Conservation (phyloP, 2,888 invertebrate genomes). For the Ellobium chinense region DNA sequence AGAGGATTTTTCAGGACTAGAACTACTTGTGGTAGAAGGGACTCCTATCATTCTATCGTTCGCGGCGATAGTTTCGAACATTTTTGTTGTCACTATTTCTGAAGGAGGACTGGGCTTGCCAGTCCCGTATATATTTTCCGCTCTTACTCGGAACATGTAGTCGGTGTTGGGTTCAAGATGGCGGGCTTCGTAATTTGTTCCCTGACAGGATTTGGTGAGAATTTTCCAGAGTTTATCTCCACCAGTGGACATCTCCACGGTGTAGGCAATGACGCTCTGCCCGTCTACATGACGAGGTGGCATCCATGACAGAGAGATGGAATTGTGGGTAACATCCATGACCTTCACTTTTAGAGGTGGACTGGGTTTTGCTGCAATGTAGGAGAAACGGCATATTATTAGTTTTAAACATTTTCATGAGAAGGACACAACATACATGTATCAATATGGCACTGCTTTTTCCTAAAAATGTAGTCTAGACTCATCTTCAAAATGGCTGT, state of each 20-base stretch:
- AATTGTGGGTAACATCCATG: constrained; percentile 67
- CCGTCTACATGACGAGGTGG: constrained; percentile 68
- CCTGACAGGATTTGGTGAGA: constrained; percentile 68
- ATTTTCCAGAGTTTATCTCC: constrained; percentile 60
- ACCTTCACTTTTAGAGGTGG: constrained; percentile 64
- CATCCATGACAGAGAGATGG: constrained; percentile 74
- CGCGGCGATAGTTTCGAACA: constrained; percentile 36
- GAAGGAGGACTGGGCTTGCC: constrained; percentile 66
- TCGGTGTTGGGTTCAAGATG: constrained; percentile 61
- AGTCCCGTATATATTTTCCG: constrained; percentile 66
- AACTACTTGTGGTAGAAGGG: not conserved
- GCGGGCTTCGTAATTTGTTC: constrained; percentile 63
- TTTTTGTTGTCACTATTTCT: constrained; percentile 74
- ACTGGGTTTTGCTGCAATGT: constrained; percentile 65
- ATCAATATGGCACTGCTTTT: not conserved
- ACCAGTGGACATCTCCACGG: constrained; percentile 59
- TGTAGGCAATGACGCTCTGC: constrained; percentile 61
- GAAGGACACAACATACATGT: not conserved
- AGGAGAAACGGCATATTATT: not conserved
- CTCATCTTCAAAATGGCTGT: too few relatives aligned
- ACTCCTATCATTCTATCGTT: not conserved
- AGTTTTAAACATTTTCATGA: not conserved
- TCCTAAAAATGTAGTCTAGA: too few relatives aligned
- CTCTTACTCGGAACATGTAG: constrained; percentile 67
- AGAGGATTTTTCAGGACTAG: not conserved